These are phyloP conservation scores for Tyria jacobaeae DNA, from an alignment of 2,888 invertebrate genomes.

Conservation along the genomic window DNA sequence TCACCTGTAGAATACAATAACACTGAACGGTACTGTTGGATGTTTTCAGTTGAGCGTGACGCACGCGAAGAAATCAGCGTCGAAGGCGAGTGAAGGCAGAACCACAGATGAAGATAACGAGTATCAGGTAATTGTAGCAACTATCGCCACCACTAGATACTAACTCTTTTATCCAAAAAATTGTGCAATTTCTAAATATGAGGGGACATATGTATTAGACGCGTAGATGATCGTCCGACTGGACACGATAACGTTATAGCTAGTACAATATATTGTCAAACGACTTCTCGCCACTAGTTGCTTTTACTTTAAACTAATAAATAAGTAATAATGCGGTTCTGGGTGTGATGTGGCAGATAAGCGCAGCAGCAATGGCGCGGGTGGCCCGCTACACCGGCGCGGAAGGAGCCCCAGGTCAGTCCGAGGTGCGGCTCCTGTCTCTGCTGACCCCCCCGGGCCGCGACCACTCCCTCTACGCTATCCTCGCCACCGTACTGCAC, in stretches of 20 bases:
- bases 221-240: too few relatives aligned
- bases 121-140: constrained; percentile 57
- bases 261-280: too few relatives aligned
- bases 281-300: too few relatives aligned
- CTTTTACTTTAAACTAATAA: too few relatives aligned
- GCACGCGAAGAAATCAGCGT: constrained; percentile 43
- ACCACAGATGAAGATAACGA: constrained; percentile 65
- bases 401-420: constrained; percentile 24
- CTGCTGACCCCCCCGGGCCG: constrained; percentile 58
- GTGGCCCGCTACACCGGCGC: constrained; percentile 78
- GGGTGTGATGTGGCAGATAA: constrained; percentile 55
- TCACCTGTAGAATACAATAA: too few relatives aligned
- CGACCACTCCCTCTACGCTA: constrained; percentile 64
- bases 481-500: constrained; percentile 62
- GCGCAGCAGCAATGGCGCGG: constrained; percentile 74
- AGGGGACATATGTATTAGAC: too few relatives aligned
- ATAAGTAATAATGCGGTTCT: too few relatives aligned
- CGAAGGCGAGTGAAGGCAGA: constrained; percentile 47
- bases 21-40: too few relatives aligned
- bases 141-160: too few relatives aligned
- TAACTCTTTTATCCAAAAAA: too few relatives aligned
- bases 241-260: too few relatives aligned
- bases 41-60: constrained; percentile 60
- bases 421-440: constrained; percentile 55
- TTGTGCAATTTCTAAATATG: too few relatives aligned